phyloP scores from a whole-genome alignment of 2,797 vertebrate genomes.

The Chiroxiphia lanceolata region DNA sequence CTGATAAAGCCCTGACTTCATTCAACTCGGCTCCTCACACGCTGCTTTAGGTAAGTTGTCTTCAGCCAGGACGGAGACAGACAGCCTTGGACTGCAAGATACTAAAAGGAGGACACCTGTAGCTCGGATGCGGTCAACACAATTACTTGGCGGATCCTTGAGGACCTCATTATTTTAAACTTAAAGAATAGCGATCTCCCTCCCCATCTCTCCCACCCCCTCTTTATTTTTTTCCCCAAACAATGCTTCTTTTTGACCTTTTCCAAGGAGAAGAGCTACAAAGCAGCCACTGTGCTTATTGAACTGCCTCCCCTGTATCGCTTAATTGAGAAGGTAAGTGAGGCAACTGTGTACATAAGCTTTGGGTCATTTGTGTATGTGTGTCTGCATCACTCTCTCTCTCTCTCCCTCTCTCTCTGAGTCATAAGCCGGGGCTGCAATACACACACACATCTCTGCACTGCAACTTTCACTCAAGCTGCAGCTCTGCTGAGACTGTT shows the following conservation, averaged over 20 bases:
- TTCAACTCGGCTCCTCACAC: constrained; percentile 76
- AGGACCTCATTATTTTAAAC: constrained; percentile 83
- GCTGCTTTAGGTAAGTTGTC: constrained; percentile 82
- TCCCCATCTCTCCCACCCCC: constrained; percentile 44
- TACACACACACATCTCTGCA: constrained; percentile 52
- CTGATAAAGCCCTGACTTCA: constrained; percentile 81
- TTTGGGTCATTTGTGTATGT: constrained; percentile 68
- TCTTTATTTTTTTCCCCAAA: constrained; percentile 72
- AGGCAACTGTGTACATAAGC: constrained; percentile 67
- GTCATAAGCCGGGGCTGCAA: constrained; percentile 70
- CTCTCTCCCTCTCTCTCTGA: constrained; percentile 45
- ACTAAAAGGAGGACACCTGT: constrained; percentile 87
- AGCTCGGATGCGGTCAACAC: constrained; percentile 78
- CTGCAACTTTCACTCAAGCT: constrained; percentile 75
- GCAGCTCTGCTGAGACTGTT: constrained; percentile 73
- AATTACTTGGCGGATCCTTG: constrained; percentile 77
- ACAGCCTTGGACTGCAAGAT: constrained; percentile 69
- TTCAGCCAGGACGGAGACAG: constrained; percentile 72
- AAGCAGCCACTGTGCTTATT: constrained; percentile 76
- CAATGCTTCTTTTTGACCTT: constrained; percentile 84
- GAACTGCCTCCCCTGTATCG: constrained; percentile 80
- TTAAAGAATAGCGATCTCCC: constrained; percentile 72
- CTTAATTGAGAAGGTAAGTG: constrained; percentile 88
- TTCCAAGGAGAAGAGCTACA: constrained; percentile 79
- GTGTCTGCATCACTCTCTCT: constrained; percentile 59